phyloP scores from a whole-genome alignment of 2,888 invertebrate genomes.

The Cantharis flavilabris region DNA sequence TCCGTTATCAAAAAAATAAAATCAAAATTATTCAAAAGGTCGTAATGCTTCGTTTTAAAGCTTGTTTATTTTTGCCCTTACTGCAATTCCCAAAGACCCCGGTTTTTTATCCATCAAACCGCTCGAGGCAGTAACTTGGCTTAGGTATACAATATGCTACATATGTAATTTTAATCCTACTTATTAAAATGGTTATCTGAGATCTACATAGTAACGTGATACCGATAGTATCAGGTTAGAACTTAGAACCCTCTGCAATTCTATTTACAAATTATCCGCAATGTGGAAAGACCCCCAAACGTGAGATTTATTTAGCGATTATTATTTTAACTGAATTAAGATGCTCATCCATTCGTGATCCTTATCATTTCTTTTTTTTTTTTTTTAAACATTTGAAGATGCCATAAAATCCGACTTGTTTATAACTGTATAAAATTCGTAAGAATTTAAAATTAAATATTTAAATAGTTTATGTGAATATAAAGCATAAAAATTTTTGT shows the following conservation, averaged over 20 bases:
- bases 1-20: conserved; percentile 14
- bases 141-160: conserved; percentile 47
- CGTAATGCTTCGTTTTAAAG: conserved; percentile 34
- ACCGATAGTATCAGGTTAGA: conserved; percentile 53
- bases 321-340: background rate
- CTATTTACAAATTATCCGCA: conserved; percentile 42
- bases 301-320: conserved; percentile 30
- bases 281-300: conserved; percentile 38
- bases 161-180: conserved; percentile 56
- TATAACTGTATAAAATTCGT: background rate
- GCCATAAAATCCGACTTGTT: background rate
- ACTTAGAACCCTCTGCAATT: conserved; percentile 28
- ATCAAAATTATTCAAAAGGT: conserved; percentile 43
- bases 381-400: background rate
- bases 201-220: conserved; percentile 54
- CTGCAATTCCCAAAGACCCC: conserved; percentile 46
- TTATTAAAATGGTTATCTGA: conserved; percentile 54
- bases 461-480: conserved; percentile 35
- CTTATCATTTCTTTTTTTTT: background rate
- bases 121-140: conserved; percentile 42
- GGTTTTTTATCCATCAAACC: conserved; percentile 35
- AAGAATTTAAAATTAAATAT: conserved; percentile 10
- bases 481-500: conserved; percentile 38
- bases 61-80: conserved; percentile 37
- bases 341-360: background rate